Conservation (phyloP, 2,888 invertebrate species). For the Tribolium freemani region DNA sequence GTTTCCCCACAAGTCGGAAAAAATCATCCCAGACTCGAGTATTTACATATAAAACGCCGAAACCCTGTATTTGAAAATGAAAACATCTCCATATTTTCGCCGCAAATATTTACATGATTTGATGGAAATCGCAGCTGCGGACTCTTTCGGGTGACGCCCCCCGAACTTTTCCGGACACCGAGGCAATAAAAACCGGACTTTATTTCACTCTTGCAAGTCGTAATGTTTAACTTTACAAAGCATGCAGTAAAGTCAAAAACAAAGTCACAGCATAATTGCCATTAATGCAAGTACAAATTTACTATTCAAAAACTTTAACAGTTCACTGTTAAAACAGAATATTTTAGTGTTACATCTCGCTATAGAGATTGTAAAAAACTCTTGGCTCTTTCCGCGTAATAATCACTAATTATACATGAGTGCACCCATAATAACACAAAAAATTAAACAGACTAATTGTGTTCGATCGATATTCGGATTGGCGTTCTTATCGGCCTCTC, state of each 20-base stretch:
- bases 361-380: too few species aligned
- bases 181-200: not conserved
- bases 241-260: not conserved
- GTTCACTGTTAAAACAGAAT: too few species aligned
- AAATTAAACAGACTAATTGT: not conserved
- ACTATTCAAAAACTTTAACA: too few species aligned
- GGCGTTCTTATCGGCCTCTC: conserved; percentile 11
- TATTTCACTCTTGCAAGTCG: not conserved
- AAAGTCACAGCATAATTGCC: too few species aligned
- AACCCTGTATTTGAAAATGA: not conserved
- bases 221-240: too few species aligned
- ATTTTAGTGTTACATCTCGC: too few species aligned
- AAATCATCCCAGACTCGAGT: too few species aligned
- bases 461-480: not conserved
- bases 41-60: not conserved
- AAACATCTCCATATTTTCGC: not conserved
- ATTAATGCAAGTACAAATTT: too few species aligned
- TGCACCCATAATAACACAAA: not conserved
- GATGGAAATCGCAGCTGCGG: not conserved
- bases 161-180: not conserved
- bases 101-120: not conserved
- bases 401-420: too few species aligned
- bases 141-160: not conserved
- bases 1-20: not conserved
- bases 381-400: too few species aligned